A percentile compares a stretch with the other conserved stretches of the same genome.
These are phyloP conservation scores for Sarcophaga bullata DNA, from an alignment of 1,140 invertebrate genomes.

Conservation along the genomic window DNA sequence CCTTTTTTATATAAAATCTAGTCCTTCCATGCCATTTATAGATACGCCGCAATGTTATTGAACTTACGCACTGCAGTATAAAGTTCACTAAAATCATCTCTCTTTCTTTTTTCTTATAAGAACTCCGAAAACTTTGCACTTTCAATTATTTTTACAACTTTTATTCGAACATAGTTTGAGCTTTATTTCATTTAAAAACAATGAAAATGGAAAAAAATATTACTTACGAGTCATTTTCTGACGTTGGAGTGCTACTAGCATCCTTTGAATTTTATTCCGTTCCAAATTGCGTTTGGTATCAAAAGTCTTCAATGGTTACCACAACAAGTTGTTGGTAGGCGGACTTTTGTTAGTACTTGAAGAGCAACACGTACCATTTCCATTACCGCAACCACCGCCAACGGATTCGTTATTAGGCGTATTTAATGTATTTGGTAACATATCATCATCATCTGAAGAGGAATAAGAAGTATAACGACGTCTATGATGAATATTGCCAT, in stretches of 20 bases:
- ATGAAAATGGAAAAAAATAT: too few species aligned
- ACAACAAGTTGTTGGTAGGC: constrained; percentile 66
- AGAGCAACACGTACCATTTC: constrained; percentile 57
- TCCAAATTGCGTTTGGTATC: constrained; percentile 55
- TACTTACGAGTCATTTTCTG: constrained; percentile 49
- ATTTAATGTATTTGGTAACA: constrained; percentile 56
- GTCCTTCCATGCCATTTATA: too few species aligned
- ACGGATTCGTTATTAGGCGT: constrained; percentile 48
- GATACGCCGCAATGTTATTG: too few species aligned
- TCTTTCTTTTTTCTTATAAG: too few species aligned
- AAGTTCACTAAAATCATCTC: too few species aligned
- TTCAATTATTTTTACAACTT: too few species aligned
- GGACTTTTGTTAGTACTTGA: constrained; percentile 48
- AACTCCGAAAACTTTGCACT: too few species aligned
- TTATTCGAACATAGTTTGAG: too few species aligned
- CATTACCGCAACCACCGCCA: constrained; percentile 52
- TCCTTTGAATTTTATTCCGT: constrained; percentile 39
- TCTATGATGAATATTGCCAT: constrained; percentile 32
- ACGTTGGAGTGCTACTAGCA: constrained; percentile 28
- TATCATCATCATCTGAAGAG: constrained; percentile 63
- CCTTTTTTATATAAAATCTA: too few species aligned
- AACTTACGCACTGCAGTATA: too few species aligned
- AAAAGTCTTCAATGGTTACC: constrained; percentile 80
- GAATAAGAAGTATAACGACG: constrained; percentile 61
- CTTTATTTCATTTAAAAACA: too few species aligned